Evolutionary conservation across 2,113 vertebrate species (phyloP).

Genomic region (Rhizomys pruinosus): DNA sequence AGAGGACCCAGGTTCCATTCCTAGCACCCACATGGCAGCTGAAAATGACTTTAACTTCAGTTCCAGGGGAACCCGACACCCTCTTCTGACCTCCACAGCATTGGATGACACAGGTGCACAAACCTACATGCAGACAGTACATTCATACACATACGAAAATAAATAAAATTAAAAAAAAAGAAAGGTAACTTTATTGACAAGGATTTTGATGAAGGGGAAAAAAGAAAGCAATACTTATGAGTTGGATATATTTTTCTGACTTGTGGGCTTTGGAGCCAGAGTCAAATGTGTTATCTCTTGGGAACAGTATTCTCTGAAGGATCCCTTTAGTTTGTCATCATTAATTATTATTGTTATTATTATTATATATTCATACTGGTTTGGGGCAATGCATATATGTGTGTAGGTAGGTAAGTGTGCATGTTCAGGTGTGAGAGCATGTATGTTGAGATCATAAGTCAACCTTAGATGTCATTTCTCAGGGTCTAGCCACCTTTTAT

Average conservation of each 20-base stretch:
- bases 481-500: neutral
- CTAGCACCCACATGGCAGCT: no score
- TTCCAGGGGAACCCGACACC: no score
- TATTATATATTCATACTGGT: neutral
- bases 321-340: neutral
- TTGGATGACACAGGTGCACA: no score
- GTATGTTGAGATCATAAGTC: neutral
- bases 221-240: neutral
- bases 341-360: neutral
- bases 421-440: neutral
- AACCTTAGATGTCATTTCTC: neutral
- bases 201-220: neutral
- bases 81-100: no score
- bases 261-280: neutral
- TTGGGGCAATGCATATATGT: neutral
- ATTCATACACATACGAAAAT: no score
- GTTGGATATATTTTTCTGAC: neutral
- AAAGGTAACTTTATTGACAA: neutral
- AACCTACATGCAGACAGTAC: no score
- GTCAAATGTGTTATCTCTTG: neutral
- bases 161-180: no score
- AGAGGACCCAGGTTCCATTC: no score
- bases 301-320: neutral
- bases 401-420: neutral
- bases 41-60: no score